Evolutionary conservation across 2,888 invertebrate genomes (phyloP), one percentile per base, ranked within the genome.

Genomic region (Antitype chi): DNA sequence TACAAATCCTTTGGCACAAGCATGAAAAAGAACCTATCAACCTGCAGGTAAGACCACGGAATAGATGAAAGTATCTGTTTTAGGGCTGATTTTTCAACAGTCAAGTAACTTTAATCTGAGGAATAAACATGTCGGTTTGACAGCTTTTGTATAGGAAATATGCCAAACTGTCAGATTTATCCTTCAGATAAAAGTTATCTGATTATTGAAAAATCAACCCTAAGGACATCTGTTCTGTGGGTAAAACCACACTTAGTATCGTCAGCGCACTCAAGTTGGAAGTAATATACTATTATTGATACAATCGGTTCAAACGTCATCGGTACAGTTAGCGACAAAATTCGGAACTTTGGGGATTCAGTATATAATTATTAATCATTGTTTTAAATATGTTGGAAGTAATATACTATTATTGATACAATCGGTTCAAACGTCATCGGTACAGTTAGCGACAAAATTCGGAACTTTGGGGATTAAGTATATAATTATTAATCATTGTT

Each of bases 1-100:
- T 97, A 59, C 97, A 97, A 88, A 97, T 97, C 55, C 96, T 96
- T 47, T 94, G 95, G 93, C 93, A 96, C 62, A 95, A 92, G 70
- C 89, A 92, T 20, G 91, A 92, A 85, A 92, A 95, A 47, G 90
- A 95, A 71, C 94, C 95, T 28, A 96, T 97, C 52, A 97, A 97
- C 86, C 90, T 97, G 2, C 94, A 96, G 94, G 97, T 97, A 87
- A 74, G 73, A 17, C 9, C 28, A 53, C 66, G 13, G 15, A 15
- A 28, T 13, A 66, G 2, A 23, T 28, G 8, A 11, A 20, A 25
- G 47, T 47, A 20, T 47, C 13, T 47, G 25, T 28, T 66, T 32
- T 32, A 32, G 32, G 4, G 32, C 32, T 32, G 32, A 32, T 32
- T 32, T 32, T 32, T 32, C 32, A 32, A 32, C 4, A 4, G 32